These are phyloP conservation scores for Battus philenor DNA, from an alignment of 1,140 invertebrate species.

Conservation along the genomic window DNA sequence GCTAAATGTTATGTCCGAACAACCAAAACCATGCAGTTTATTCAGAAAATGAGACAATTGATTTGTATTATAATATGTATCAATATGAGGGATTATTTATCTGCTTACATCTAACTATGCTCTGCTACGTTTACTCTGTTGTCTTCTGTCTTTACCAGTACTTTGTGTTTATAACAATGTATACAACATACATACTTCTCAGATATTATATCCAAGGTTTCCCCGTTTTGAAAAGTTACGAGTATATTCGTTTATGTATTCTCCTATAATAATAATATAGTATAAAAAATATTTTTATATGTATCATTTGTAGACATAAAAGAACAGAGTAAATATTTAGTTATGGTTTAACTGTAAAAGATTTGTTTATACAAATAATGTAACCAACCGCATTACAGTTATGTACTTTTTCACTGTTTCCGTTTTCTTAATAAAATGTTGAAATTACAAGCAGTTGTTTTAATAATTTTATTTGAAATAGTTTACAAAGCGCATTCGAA, in stretches of 20 bases:
- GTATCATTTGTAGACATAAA: no score
- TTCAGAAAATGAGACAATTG: constrained; percentile 44
- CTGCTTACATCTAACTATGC: constrained; percentile 57
- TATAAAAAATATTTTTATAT: no score
- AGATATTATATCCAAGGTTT: no score
- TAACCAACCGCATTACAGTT: constrained; percentile 73
- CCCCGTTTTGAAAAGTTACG: no score
- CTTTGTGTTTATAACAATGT: no score
- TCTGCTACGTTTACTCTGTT: constrained; percentile 52
- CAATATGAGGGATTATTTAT: constrained; percentile 61
- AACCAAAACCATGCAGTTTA: constrained; percentile 25
- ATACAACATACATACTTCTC: no score
- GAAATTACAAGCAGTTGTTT: constrained; percentile 42
- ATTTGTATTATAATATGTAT: constrained; percentile 50
- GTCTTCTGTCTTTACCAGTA: constrained; percentile 15
- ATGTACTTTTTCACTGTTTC: constrained; percentile 76
- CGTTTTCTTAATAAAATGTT: constrained; percentile 76
- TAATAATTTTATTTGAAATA: no score
- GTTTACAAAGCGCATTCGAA: no score
- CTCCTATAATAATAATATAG: no score
- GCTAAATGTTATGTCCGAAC: constrained; percentile 11
- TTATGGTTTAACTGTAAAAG: constrained; percentile 52
- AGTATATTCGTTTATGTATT: no score
- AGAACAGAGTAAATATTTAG: constrained; percentile 56
- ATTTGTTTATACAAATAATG: constrained; percentile 64